phyloP scores from a whole-genome alignment of 1,140 invertebrate genomes.

The Rhynchophorus ferrugineus region DNA sequence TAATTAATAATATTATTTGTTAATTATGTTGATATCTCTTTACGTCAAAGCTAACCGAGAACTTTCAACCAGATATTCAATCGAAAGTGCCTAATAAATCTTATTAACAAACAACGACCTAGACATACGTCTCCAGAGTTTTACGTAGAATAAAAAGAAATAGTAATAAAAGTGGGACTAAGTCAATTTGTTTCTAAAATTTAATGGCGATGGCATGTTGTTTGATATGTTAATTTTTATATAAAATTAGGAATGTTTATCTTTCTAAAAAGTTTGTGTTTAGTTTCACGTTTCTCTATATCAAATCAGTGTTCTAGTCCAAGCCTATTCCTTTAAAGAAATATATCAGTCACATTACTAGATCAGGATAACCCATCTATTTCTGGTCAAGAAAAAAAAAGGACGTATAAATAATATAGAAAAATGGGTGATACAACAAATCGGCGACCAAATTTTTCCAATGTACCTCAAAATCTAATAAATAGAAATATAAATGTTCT shows the following conservation, averaged over 20 bases:
- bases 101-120: too few relatives aligned
- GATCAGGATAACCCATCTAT: too few relatives aligned
- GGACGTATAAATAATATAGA: neutral
- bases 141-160: neutral
- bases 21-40: too few relatives aligned
- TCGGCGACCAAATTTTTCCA: conserved; percentile 76
- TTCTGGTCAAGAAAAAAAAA: too few relatives aligned
- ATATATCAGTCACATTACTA: too few relatives aligned
- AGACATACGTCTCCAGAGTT: neutral
- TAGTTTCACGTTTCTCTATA: too few relatives aligned
- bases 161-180: neutral
- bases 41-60: too few relatives aligned
- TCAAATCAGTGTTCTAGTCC: too few relatives aligned
- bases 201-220: neutral
- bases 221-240: neutral
- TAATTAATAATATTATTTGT: too few relatives aligned
- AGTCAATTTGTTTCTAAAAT: neutral
- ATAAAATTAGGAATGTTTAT: neutral
- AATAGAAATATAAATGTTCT: conserved; percentile 62
- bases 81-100: too few relatives aligned
- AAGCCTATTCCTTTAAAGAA: too few relatives aligned
- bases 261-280: neutral
- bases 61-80: too few relatives aligned
- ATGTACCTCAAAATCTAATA: conserved; percentile 64
- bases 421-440: conserved; percentile 45